Percentiles rank a stretch among this genome's conserved stretches.
These are phyloP conservation scores for Jordanella pulchra DNA, from an alignment of 2,797 vertebrate species.

Conservation along the genomic window DNA sequence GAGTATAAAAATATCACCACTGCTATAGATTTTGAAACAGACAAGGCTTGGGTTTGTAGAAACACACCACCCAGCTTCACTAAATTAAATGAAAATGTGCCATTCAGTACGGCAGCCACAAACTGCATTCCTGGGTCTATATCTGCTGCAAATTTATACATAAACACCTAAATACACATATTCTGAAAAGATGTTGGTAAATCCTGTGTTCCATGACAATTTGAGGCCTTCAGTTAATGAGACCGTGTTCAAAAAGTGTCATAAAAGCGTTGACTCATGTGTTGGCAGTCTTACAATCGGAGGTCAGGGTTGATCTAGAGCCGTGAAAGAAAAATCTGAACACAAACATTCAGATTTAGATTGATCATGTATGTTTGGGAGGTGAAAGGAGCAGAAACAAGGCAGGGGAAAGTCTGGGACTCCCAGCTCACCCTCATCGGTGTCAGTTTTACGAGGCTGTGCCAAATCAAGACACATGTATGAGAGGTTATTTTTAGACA, in stretches of 20 bases:
- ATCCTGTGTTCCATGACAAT: constrained; percentile 19
- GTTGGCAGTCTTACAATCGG: constrained; percentile 14
- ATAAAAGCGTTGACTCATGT: constrained; percentile 5
- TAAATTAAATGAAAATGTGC: background rate
- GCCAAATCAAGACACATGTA: constrained; percentile 52
- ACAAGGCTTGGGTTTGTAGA: background rate
- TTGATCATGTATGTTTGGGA: constrained; percentile 10
- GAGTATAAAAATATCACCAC: constrained; percentile 5
- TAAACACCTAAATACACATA: constrained; percentile 17
- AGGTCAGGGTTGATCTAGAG: constrained; percentile 28
- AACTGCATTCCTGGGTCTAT: constrained; percentile 12
- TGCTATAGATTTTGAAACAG: background rate
- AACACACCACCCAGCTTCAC: background rate
- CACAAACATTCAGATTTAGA: constrained; percentile 2
- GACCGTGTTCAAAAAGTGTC: constrained; percentile 11
- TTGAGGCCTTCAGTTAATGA: constrained; percentile 18
- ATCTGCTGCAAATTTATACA: constrained; percentile 10
- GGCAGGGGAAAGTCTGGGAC: constrained; percentile 33
- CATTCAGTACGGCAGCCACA: background rate
- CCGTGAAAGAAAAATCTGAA: constrained; percentile 31
- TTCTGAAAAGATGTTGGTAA: background rate
- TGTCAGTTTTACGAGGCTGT: constrained; percentile 28
- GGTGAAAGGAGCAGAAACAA: constrained; percentile 17
- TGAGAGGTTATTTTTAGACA: constrained; percentile 76
- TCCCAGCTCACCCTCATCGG: constrained; percentile 67